Evolutionary conservation across 2,797 vertebrate genomes (phyloP).

Genomic region (Bucorvus abyssinicus): DNA sequence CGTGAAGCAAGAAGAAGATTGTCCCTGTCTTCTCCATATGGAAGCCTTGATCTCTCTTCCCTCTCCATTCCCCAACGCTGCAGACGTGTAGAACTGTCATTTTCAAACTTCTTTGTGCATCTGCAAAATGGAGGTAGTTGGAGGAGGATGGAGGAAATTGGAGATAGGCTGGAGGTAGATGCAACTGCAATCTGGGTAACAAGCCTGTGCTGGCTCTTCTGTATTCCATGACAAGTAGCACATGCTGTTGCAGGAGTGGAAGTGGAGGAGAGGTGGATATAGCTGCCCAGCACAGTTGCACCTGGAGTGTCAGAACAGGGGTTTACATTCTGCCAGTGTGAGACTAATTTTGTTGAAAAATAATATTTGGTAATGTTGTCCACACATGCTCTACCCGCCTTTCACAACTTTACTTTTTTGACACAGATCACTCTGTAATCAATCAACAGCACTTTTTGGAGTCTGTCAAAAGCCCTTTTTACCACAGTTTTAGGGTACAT

Average conservation of each 20-base stretch:
- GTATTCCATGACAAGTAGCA: not conserved
- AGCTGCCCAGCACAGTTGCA: not conserved
- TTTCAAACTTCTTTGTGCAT: not conserved
- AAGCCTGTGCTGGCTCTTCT: not conserved
- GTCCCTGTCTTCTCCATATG: accelerated
- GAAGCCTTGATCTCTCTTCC: not conserved
- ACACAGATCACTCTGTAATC: not conserved
- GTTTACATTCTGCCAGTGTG: not conserved
- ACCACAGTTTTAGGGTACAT: not conserved
- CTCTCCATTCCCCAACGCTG: not conserved
- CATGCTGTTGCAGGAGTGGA: not conserved
- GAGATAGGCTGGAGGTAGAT: not conserved
- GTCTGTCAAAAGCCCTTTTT: not conserved
- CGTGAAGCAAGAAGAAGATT: not conserved
- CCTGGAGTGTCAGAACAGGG: not conserved
- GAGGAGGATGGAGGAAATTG: not conserved
- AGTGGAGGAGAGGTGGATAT: not conserved
- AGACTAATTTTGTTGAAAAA: not conserved
- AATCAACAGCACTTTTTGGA: not conserved
- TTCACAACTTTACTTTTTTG: not conserved
- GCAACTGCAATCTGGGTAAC: not conserved
- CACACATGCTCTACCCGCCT: not conserved
- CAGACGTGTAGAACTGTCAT: accelerated
- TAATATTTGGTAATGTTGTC: not conserved
- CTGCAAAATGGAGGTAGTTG: not conserved